Base-by-base conservation (phyloP, 2,888 invertebrate species). In the Gonocerus acuteangulatus region DNA sequence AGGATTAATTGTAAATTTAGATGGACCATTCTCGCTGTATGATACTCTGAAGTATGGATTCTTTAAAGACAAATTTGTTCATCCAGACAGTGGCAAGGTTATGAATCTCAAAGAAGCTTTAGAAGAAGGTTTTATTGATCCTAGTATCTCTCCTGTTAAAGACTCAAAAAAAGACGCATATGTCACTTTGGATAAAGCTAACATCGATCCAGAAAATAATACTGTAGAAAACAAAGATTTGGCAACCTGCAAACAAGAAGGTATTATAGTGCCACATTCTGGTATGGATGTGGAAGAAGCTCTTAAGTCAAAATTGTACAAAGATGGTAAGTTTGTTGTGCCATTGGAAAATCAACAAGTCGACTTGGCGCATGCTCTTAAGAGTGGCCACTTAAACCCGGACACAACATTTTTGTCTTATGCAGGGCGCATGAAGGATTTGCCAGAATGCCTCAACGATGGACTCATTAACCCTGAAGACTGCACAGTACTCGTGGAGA, bases 1-100 rank as follows among this genome's bases (percentile, higher is more conserved):
- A 68, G 90, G 89, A 3, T 77, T 87, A 49, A 87, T 93, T 63
- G 82, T 92, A n/a, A 91, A 92, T 70, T 89, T 91, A 67, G 86
- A 92, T 77, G 84, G 67, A 85, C 87, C 34, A 84, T 86, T 59
- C 89, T 92, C 72, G 86, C 73, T 93, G 1, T 88, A 89, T 69
- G 89, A 91, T 69, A 80, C 86, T 0, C 73, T 92, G 62, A 79
- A 84, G 45, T 88, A 90, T 85, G 84, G 86, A 49, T 80, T 92
- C 71, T 90, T 88, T 72, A 76, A 79, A 2, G 83, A 87, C 67
- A 80, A 83, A 61, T 84, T 92, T 67, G 74, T 85, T 6, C 89
- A 91, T 73, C 93, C 92, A 0, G 82, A 85, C 2, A 86, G 83
- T 7, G 87, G 88, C 61, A 80, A 84, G 66, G 83, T 82, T 71